Evolutionary conservation across 2,113 vertebrate genomes (phyloP).

Genomic region (Camelus dromedarius): DNA sequence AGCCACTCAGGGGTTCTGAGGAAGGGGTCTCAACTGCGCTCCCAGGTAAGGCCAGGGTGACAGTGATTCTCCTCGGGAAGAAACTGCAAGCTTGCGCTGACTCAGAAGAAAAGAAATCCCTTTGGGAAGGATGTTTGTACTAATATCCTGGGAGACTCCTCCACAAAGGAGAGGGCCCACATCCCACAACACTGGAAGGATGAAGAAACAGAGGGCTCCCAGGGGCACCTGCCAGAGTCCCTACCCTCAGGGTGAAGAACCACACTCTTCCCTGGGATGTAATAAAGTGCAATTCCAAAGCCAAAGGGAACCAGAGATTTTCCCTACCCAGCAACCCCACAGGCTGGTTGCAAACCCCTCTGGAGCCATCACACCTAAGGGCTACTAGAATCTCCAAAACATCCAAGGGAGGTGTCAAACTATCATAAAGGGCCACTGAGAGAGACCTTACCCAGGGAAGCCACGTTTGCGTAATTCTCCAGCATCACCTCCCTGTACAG

Average conservation of each 20-base stretch:
- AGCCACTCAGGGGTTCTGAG: neutral
- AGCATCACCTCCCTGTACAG: conserved; percentile 78
- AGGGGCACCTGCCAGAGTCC: neutral
- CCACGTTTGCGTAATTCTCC: conserved; percentile 63
- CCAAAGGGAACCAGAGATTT: neutral
- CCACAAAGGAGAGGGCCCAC: neutral
- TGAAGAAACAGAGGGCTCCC: neutral
- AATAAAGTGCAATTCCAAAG: neutral
- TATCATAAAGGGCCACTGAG: neutral
- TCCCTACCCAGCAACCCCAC: neutral
- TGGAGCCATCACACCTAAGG: neutral
- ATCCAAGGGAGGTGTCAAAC: neutral
- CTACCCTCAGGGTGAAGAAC: neutral
- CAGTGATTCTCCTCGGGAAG: neutral
- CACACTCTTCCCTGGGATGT: neutral
- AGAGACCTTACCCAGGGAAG: conserved; percentile 63
- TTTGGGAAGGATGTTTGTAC: neutral
- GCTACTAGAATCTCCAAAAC: neutral
- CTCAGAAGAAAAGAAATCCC: neutral
- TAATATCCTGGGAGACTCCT: neutral
- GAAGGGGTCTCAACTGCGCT: neutral
- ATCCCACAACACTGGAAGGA: neutral
- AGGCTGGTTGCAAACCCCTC: neutral
- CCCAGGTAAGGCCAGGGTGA: neutral
- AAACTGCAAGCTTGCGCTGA: neutral